Evolutionary conservation across 1,140 invertebrate genomes (phyloP).

Genomic region (Battus philenor): DNA sequence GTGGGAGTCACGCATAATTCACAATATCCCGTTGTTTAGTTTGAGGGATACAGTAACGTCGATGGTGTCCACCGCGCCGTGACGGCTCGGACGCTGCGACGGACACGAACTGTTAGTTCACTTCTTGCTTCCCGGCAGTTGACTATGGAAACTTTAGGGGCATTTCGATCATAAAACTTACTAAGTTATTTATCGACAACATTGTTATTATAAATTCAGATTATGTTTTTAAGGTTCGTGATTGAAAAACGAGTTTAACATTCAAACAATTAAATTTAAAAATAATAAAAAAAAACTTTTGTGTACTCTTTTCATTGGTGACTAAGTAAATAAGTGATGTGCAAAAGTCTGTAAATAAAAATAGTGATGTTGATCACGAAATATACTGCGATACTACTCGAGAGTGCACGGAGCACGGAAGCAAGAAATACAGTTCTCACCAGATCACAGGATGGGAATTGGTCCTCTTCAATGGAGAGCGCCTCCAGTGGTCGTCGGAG

Average conservation of each 20-base stretch:
- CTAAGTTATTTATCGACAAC: no score
- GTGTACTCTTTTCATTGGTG: no score
- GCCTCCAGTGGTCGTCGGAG: constrained; percentile 32
- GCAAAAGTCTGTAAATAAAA: constrained; percentile 20
- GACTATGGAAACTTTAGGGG: no score
- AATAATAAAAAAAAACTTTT: no score
- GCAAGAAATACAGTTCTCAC: constrained; percentile 42
- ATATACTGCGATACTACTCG: constrained; percentile 68
- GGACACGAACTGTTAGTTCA: constrained; percentile 25
- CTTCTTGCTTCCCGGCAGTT: constrained; percentile 27
- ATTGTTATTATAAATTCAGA: no score
- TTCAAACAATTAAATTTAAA: no score
- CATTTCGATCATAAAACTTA: no score
- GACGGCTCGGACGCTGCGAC: constrained; percentile 30
- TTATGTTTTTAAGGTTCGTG: no score
- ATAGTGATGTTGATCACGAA: constrained; percentile 69
- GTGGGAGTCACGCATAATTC: constrained; percentile 61
- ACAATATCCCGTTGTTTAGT: constrained; percentile 57
- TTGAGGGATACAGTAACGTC: constrained; percentile 47
- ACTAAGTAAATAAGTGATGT: constrained; percentile 4
- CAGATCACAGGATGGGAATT: constrained; percentile 29
- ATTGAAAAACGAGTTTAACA: no score
- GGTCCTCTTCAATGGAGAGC: constrained; percentile 50
- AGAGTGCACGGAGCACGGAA: constrained; percentile 64
- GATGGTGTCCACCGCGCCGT: constrained; percentile 44